phyloP scores from a whole-genome alignment of 2,888 invertebrate genomes.

The Agriopis marginaria region DNA sequence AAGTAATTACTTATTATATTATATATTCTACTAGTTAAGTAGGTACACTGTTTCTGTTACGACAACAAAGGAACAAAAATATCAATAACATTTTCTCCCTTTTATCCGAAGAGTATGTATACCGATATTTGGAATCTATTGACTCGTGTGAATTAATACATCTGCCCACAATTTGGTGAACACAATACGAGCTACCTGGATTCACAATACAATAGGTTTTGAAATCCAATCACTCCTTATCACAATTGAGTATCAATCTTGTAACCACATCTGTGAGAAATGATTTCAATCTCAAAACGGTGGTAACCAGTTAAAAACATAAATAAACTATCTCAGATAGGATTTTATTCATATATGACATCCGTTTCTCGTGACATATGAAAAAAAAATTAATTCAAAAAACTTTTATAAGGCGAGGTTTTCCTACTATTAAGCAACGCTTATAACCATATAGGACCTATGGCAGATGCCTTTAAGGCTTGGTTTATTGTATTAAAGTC shows the following conservation, averaged over 20 bases:
- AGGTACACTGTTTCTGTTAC: constrained; percentile 31
- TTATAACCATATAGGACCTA: too few relatives aligned
- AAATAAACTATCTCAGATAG: too few relatives aligned
- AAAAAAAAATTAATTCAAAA: too few relatives aligned
- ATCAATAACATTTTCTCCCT: constrained; percentile 38
- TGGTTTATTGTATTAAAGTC: too few relatives aligned
- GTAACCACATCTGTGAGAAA: constrained; percentile 39
- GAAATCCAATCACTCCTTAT: constrained; percentile 47
- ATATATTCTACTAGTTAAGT: background rate
- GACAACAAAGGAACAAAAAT: constrained; percentile 40
- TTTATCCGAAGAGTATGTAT: constrained; percentile 28
- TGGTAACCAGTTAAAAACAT: background rate
- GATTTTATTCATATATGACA: too few relatives aligned
- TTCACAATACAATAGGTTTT: constrained; percentile 33
- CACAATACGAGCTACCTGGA: constrained; percentile 39
- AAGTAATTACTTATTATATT: too few relatives aligned
- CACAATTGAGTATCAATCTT: constrained; percentile 32
- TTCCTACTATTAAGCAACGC: too few relatives aligned
- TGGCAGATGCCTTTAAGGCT: too few relatives aligned
- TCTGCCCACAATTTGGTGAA: constrained; percentile 25
- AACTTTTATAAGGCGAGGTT: too few relatives aligned
- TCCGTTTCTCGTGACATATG: too few relatives aligned
- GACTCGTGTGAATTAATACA: constrained; percentile 53
- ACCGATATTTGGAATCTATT: constrained; percentile 51
- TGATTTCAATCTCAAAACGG: constrained; percentile 18